phyloP scores from a whole-genome alignment of 2,797 vertebrate species.

The Pelobates cultripes region DNA sequence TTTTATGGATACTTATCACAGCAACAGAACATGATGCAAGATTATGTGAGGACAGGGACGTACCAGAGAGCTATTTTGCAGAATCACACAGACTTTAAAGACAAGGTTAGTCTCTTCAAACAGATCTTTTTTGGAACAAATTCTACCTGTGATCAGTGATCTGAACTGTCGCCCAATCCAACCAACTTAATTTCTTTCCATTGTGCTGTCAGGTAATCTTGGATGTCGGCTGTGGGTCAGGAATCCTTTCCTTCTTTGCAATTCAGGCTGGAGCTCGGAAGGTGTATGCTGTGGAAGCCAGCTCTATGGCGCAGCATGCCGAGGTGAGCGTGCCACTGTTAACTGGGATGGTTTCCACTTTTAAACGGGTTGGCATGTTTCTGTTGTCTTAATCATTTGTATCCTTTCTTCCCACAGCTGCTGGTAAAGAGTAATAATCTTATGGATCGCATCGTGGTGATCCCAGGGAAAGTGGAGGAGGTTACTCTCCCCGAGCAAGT shows the following conservation, averaged over 20 bases:
- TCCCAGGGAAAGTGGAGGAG: constrained; percentile 95
- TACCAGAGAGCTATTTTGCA: constrained; percentile 96
- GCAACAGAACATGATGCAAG: constrained; percentile 99
- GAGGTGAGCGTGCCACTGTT: constrained; percentile 73
- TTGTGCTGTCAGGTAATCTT: constrained; percentile 81
- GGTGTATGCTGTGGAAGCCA: constrained; percentile 95
- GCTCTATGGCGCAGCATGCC: constrained; percentile 95
- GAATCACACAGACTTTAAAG: constrained; percentile 96
- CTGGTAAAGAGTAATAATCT: constrained; percentile 94
- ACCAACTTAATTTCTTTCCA: too few relatives aligned
- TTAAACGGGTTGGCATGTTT: too few relatives aligned
- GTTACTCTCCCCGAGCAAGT: constrained; percentile 91
- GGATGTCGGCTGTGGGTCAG: constrained; percentile 94
- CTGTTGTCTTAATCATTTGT: too few relatives aligned
- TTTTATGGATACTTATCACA: constrained; percentile 99
- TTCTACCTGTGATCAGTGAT: neutral
- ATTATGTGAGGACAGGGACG: constrained; percentile 94
- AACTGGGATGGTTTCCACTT: too few relatives aligned
- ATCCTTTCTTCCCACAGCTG: constrained; percentile 69
- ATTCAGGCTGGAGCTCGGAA: constrained; percentile 94
- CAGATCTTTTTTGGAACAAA: neutral
- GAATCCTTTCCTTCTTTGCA: constrained; percentile 94
- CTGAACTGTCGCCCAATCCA: too few relatives aligned
- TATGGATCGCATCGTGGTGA: constrained; percentile 88
- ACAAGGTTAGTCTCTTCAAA: constrained; percentile 77